These are phyloP conservation scores for Ammospiza caudacuta DNA, from an alignment of 2,113 vertebrate species.

Conservation along the genomic window DNA sequence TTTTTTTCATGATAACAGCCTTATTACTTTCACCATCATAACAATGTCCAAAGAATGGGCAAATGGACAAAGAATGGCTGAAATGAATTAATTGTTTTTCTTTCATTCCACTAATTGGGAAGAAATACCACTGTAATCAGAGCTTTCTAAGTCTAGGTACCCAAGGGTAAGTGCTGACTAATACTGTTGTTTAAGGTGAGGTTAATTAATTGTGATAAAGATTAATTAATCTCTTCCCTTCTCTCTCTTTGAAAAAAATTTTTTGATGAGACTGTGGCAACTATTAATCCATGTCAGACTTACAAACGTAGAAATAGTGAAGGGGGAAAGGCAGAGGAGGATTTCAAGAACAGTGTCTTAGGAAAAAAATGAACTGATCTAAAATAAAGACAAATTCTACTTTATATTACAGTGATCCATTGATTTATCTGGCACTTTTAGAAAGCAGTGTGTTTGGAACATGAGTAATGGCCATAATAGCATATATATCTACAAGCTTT, in stretches of 20 bases:
- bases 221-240: slow-evolving; percentile 19
- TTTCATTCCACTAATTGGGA: neutral
- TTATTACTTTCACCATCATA: neutral
- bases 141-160: neutral
- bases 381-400: neutral
- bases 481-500: neutral
- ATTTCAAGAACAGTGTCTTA: neutral
- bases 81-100: neutral
- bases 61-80: neutral
- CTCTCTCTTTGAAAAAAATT: neutral
- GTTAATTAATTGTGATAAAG: slow-evolving; percentile 42
- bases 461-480: neutral
- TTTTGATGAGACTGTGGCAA: slow-evolving; percentile 18
- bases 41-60: neutral
- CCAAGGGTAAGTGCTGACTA: neutral
- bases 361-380: neutral
- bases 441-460: neutral
- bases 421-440: neutral
- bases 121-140: neutral
- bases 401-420: neutral
- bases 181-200: neutral
- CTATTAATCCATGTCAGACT: slow-evolving; percentile 15
- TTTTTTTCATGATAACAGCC: neutral
- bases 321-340: neutral
- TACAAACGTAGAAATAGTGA: slow-evolving; percentile 3